phyloP scores from a whole-genome alignment of 2,797 vertebrate genomes.

The Tadarida brasiliensis region DNA sequence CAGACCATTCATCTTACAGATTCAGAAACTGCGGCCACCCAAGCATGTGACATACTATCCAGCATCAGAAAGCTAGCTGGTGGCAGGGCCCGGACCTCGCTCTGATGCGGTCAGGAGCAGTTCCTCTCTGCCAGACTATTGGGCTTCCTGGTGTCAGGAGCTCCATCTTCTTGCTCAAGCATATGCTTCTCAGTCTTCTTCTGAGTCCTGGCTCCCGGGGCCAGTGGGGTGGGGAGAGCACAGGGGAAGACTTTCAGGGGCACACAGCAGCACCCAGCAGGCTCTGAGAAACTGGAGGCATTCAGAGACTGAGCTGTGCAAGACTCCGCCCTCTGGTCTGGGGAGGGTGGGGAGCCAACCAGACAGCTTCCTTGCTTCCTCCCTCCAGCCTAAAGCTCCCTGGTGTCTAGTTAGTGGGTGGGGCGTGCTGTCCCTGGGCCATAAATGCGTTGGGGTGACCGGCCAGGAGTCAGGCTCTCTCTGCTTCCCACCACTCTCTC shows the following conservation, averaged over 20 bases:
- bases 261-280: no score
- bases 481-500: conserved; percentile 6
- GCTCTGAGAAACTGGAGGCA: neutral
- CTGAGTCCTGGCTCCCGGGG: conserved; percentile 34
- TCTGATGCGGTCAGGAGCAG: neutral
- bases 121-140: neutral
- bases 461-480: neutral
- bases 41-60: neutral
- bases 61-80: neutral
- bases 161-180: conserved; percentile 45
- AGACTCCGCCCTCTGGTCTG: conserved; percentile 66
- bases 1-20: neutral
- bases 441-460: conserved; percentile 48
- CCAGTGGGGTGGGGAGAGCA: no score
- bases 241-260: neutral
- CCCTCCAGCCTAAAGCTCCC: conserved; percentile 58
- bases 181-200: conserved; percentile 55
- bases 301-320: neutral
- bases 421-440: conserved; percentile 60
- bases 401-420: conserved; percentile 75
- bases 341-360: conserved; percentile 55
- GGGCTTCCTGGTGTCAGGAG: conserved; percentile 42
- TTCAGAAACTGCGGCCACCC: neutral
- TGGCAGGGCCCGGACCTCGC: neutral
- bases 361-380: conserved; percentile 69